Conservation (phyloP, 2,888 invertebrate genomes). For the Lysandra coridon region DNA sequence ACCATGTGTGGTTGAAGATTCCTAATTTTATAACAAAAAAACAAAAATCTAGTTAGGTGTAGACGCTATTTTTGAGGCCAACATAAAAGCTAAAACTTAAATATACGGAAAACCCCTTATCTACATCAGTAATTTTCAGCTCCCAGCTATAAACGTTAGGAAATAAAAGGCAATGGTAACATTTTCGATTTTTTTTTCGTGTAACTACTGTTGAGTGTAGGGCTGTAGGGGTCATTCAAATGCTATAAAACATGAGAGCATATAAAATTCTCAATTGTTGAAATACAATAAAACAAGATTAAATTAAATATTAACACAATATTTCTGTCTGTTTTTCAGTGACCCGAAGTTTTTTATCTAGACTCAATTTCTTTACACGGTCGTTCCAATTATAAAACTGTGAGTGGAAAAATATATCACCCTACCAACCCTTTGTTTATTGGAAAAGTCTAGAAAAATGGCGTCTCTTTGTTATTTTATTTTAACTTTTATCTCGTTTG, state of each 20-base stretch:
- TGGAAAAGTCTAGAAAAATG: constrained; percentile 25
- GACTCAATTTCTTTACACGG: constrained; percentile 1
- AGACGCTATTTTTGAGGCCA: too few relatives aligned
- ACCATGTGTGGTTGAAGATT: neutral
- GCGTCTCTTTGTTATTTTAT: neutral
- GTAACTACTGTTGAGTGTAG: neutral
- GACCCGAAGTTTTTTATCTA: neutral
- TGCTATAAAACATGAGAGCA: neutral
- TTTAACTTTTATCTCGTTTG: constrained; percentile 3
- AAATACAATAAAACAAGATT: neutral
- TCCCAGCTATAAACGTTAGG: neutral
- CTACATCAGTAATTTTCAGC: neutral
- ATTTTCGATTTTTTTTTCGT: neutral
- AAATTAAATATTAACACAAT: neutral
- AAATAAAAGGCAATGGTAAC: neutral
- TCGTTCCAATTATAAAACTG: constrained; percentile 10
- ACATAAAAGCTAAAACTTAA: too few relatives aligned
- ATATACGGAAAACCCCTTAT: neutral
- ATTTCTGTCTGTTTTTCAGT: neutral
- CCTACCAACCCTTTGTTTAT: constrained; percentile 24
- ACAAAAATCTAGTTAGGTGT: neutral
- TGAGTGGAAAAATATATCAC: neutral
- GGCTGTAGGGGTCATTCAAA: neutral
- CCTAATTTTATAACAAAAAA: neutral
- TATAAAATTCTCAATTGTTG: neutral